phyloP scores from a whole-genome alignment of 2,797 vertebrate genomes.

The Halcyon leucocephala region DNA sequence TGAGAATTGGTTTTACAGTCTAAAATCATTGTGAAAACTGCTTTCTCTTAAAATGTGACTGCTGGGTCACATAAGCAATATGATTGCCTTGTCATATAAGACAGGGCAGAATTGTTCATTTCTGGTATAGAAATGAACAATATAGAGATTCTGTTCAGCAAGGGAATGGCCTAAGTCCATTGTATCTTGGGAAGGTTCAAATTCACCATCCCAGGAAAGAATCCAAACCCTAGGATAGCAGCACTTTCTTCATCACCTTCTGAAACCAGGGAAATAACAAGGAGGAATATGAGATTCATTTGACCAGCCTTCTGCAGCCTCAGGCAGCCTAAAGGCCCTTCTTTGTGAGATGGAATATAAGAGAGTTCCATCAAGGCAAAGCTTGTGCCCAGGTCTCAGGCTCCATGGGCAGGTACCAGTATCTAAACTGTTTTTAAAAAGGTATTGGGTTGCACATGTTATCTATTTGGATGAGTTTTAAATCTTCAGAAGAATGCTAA shows the following conservation, averaged over 20 bases:
- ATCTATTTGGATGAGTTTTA: not conserved
- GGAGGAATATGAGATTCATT: rapidly evolving
- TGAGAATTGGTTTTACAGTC: not conserved
- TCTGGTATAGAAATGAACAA: not conserved
- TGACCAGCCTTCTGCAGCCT: not conserved
- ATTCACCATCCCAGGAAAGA: not conserved
- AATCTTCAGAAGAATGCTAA: not conserved
- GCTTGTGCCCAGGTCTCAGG: not conserved
- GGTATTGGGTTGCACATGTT: not conserved
- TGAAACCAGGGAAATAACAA: not conserved
- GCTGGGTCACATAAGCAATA: not conserved
- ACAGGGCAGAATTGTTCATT: not conserved
- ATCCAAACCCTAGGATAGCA: not conserved
- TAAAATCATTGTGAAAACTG: not conserved
- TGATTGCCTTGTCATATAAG: not conserved
- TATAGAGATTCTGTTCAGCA: not conserved
- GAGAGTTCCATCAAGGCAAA: not conserved
- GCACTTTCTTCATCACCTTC: not conserved
- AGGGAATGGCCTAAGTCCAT: not conserved
- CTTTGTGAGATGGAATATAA: not conserved
- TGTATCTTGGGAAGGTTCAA: not conserved
- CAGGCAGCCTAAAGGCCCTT: not conserved
- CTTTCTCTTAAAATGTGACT: not conserved
- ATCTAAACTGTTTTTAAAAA: not conserved
- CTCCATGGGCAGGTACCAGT: not conserved